Conservation (phyloP, 2,797 vertebrate genomes). For the Sylvia borin region DNA sequence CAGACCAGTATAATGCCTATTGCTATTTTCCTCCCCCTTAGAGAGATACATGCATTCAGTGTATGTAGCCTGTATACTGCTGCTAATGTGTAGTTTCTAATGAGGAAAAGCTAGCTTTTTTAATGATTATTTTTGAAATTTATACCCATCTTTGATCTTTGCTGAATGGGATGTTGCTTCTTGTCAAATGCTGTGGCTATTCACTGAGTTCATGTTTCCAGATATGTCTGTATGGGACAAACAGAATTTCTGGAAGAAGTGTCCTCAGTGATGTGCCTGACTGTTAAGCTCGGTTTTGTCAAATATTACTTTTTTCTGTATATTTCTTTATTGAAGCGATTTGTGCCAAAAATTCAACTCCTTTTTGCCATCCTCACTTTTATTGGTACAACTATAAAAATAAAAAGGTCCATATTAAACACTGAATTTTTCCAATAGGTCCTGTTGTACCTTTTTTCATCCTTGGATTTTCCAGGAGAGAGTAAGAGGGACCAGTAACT, state of each 20-base stretch:
- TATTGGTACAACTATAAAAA: not conserved
- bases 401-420: not conserved
- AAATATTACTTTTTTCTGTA: not conserved
- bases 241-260: not conserved
- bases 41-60: not conserved
- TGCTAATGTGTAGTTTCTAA: not conserved
- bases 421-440: not conserved
- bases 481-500: not conserved
- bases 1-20: not conserved
- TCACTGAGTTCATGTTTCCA: not conserved
- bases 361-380: not conserved
- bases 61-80: not conserved
- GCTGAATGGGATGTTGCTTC: not conserved
- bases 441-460: not conserved
- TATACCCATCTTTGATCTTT: not conserved
- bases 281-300: not conserved
- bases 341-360: not conserved
- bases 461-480: not conserved
- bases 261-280: not conserved
- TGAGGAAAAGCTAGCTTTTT: not conserved
- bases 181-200: not conserved
- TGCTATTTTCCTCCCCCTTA: not conserved
- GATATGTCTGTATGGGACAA: not conserved
- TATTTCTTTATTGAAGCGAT: not conserved
- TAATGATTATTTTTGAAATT: not conserved